Conservation (phyloP, 2,113 vertebrate species). For the Herpetotheres cachinnans region DNA sequence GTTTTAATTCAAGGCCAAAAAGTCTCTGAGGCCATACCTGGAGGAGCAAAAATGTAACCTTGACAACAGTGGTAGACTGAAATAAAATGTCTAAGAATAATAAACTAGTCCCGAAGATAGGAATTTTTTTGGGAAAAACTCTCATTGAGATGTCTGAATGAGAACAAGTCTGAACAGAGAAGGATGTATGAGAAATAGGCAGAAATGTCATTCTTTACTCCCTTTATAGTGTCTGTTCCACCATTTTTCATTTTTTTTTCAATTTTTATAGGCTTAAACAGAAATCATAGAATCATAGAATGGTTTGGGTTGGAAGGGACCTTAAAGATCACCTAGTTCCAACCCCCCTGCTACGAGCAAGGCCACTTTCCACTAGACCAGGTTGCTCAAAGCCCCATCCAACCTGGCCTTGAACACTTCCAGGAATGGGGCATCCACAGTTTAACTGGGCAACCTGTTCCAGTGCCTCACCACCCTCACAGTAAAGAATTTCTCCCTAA, state of each 20-base stretch:
- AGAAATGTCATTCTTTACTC: background rate
- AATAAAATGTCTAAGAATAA: background rate
- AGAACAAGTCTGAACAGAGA: background rate
- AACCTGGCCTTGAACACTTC: no score
- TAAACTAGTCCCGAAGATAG: background rate
- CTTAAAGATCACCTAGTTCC: no score
- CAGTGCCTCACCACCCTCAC: no score
- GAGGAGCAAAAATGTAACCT: background rate
- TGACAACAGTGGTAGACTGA: background rate
- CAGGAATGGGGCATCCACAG: no score
- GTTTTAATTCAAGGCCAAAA: background rate
- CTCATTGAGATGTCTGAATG: background rate
- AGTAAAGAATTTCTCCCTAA: no score
- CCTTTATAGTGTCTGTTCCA: background rate
- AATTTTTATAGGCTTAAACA: background rate
- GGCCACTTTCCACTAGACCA: no score
- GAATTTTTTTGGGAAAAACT: background rate
- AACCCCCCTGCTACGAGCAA: no score
- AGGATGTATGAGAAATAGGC: background rate
- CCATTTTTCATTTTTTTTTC: background rate
- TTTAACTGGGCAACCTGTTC: no score
- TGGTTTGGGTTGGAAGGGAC: no score
- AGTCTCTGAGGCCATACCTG: background rate
- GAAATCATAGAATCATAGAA: background rate
- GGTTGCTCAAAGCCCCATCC: no score